A percentile compares a stretch with the other conserved stretches of the same genome.
These are phyloP conservation scores for Cataglyphis livida DNA, from an alignment of 2,888 invertebrate species.

Conservation along the genomic window DNA sequence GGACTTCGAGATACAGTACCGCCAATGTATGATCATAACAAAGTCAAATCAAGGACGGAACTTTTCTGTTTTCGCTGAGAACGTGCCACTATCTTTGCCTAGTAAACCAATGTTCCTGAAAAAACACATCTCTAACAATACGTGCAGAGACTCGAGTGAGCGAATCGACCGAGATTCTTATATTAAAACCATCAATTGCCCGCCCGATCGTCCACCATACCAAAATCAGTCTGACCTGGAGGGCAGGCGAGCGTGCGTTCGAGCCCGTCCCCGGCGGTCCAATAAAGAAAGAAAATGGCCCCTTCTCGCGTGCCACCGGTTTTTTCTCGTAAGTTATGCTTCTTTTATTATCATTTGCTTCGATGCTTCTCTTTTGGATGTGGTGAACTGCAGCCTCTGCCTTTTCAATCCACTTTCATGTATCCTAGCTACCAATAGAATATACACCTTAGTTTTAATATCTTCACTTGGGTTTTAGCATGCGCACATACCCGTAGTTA, in stretches of 20 bases:
- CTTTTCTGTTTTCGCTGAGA: constrained; percentile 35
- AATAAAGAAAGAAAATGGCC: constrained; percentile 77
- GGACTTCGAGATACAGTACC: constrained; percentile 25
- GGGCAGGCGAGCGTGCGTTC: constrained; percentile 83
- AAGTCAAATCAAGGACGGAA: constrained; percentile 2
- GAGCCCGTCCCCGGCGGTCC: constrained; percentile 79
- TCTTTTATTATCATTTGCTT: constrained; percentile 86
- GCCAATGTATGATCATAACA: neutral
- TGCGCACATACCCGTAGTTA: constrained; percentile 76
- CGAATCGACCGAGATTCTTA: constrained; percentile 58
- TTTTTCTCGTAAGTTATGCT: constrained; percentile 86
- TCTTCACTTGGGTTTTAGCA: constrained; percentile 68
- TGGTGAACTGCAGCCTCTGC: constrained; percentile 78
- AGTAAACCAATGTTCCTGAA: constrained; percentile 61
- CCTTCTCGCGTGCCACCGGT: constrained; percentile 84
- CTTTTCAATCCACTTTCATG: constrained; percentile 44
- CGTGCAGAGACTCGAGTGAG: constrained; percentile 67
- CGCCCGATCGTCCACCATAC: constrained; percentile 77
- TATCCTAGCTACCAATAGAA: constrained; percentile 46
- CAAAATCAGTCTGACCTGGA: constrained; percentile 82
- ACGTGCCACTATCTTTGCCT: constrained; percentile 34
- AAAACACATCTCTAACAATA: constrained; percentile 56
- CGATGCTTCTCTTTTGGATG: constrained; percentile 83
- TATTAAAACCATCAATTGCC: constrained; percentile 69
- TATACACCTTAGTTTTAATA: constrained; percentile 50